Evolutionary conservation across 2,888 invertebrate genomes (phyloP), one percentile per base, ranked within the genome.

Genomic region (Acanthoscelides obtectus): DNA sequence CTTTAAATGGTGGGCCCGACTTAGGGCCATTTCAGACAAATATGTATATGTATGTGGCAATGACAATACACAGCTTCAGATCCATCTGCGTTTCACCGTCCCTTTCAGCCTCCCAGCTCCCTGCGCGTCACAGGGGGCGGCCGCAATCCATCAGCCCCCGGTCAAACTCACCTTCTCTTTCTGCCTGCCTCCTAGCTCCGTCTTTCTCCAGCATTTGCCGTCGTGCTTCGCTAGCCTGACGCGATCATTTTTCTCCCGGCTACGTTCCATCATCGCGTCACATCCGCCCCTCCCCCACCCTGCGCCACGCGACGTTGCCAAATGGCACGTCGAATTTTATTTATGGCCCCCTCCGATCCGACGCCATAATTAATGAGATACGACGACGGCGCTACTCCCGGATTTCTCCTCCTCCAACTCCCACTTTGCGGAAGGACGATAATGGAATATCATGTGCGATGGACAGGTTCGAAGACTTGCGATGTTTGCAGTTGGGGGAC

Each of bases 191-290:
- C 21, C 68, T 22, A 2, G 27, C 68, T 79, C 85, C 79, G 83
- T 79, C 81, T 68, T 22, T 79, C 80, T 79, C 86, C 81, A 79
- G 87, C 86, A 22, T 17, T 20, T 20, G 22, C 67, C 67, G 67
- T 72, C 76, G n/a, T n/a, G 73, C 78, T 72, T 73, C 78, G 79
- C 80, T 76, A 74, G 76, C 82, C 84, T 87, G 84, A 84, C 90
- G 88, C 88, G 90, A 90, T 90, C 90, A 90, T 90, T 90, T 90
- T 90, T 90, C 90, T 90, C 89, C 89, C 83, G 88, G 89, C 89
- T 89, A 86, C 90, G 90, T 89, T 90, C 90, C 90, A 90, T 90
- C 90, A 90, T 90, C 90, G 89, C 90, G 90, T 90, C 90, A 90
- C 89, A 89, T 87, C 88, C 86, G 86, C 87, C 87, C 87, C 89